A percentile compares a stretch with the other conserved stretches of the same genome.
Evolutionary conservation across 2,888 invertebrate genomes (phyloP).

Genomic region (Lepidocyrtinus sp.): DNA sequence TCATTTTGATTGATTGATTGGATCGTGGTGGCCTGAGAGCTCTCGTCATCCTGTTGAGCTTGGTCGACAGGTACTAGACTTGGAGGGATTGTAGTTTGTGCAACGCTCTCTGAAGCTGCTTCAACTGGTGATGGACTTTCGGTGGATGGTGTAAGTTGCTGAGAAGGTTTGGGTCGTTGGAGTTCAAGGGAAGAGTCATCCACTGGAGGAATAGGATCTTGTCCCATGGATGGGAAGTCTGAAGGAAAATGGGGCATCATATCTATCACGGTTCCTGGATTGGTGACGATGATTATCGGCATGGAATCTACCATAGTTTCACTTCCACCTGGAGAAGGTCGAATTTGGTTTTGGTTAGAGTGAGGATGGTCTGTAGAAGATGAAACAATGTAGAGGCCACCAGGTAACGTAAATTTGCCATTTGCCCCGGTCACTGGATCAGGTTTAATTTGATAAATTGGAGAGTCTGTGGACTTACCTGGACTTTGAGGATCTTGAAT

Average conservation of each 20-base stretch:
- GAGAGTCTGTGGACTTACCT: conserved; percentile 54
- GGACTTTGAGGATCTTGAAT: conserved; percentile 31
- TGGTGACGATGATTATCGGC: conserved; percentile 45
- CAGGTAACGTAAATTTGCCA: conserved; percentile 61
- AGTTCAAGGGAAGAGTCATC: conserved; percentile 49
- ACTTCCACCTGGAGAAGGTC: conserved; percentile 21
- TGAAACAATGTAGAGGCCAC: conserved; percentile 59
- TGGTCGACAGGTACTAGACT: not conserved
- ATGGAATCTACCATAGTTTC: conserved; percentile 47
- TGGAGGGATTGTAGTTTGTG: not conserved
- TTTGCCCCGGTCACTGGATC: conserved; percentile 58
- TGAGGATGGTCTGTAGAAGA: conserved; percentile 50
- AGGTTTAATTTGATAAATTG: conserved; percentile 58
- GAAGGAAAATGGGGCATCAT: conserved; percentile 31
- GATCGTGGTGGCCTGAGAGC: not conserved
- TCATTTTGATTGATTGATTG: not conserved
- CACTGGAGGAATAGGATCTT: conserved; percentile 21
- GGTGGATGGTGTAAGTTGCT: conserved; percentile 17
- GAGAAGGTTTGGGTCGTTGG: no score
- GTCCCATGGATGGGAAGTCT: conserved; percentile 43
- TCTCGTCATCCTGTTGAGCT: conserved; percentile 12
- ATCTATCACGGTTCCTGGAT: not conserved
- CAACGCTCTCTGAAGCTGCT: conserved; percentile 2
- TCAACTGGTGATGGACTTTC: not conserved
- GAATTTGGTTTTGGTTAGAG: conserved; percentile 42